Percentiles rank a stretch among this genome's conserved stretches.
Conservation (phyloP, 2,797 vertebrate genomes). For the Pagetopsis macropterus region DNA sequence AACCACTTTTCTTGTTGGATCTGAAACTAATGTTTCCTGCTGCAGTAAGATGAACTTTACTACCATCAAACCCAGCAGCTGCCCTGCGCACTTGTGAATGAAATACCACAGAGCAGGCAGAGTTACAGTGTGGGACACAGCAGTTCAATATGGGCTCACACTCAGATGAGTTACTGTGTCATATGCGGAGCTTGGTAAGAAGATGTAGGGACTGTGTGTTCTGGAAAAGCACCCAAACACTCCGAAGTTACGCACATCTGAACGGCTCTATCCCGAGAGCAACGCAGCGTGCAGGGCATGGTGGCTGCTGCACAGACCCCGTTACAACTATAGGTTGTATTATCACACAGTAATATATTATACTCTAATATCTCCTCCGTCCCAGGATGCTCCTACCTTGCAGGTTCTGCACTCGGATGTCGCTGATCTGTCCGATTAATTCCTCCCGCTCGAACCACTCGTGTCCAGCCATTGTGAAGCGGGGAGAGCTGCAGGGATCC, state of each 20-base stretch:
- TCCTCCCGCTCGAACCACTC: slow-evolving; percentile 96
- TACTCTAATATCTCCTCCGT: no score
- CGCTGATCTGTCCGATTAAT: slow-evolving; percentile 96
- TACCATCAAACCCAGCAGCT: no score
- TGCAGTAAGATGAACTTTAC: no score
- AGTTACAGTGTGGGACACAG: neutral
- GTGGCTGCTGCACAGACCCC: slow-evolving; percentile 9
- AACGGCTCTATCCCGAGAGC: neutral
- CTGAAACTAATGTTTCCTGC: no score
- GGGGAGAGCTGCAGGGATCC: slow-evolving; percentile 38
- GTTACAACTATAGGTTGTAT: no score
- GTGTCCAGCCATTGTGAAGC: slow-evolving; percentile 89
- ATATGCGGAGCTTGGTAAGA: neutral
- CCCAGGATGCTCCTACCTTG: slow-evolving; percentile 86
- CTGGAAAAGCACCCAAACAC: neutral
- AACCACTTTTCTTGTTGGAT: no score
- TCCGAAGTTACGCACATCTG: neutral
- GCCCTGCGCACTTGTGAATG: no score
- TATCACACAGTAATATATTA: no score
- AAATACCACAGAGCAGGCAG: neutral
- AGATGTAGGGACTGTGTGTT: slow-evolving; percentile 3
- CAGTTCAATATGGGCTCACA: neutral
- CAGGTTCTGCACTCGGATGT: slow-evolving; percentile 96
- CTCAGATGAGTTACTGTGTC: neutral
- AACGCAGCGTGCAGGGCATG: slow-evolving; percentile 5